A percentile compares a stretch with the other conserved stretches of the same genome.
Conservation (phyloP, 2,113 vertebrate species). For the Myrmecobius fasciatus region DNA sequence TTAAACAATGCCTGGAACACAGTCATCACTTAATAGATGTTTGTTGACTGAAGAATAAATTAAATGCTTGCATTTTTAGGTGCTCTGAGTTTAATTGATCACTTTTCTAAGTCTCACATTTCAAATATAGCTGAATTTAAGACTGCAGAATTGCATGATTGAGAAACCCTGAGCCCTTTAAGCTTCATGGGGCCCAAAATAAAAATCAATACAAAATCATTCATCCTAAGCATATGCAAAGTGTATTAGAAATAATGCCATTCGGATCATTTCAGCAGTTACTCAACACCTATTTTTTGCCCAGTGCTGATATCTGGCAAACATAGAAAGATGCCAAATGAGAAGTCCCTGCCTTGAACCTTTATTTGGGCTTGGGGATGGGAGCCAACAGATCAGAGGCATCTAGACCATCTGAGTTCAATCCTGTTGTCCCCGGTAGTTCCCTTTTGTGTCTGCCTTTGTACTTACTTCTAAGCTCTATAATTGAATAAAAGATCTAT, state of each 20-base stretch:
- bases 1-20: neutral
- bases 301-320: neutral
- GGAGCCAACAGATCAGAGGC: neutral
- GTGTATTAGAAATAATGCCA: neutral
- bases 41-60: neutral
- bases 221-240: neutral
- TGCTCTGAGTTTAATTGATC: neutral
- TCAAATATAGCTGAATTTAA: neutral
- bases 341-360: neutral
- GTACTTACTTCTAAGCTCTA: neutral
- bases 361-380: neutral
- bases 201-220: neutral
- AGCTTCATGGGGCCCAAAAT: neutral
- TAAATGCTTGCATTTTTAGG: neutral
- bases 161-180: neutral
- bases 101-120: neutral
- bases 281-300: neutral
- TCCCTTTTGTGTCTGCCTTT: neutral
- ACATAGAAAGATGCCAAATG: neutral
- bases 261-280: neutral
- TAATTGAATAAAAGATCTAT: neutral
- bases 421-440: neutral
- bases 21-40: neutral
- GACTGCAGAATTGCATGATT: neutral
- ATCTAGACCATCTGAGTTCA: neutral